These are phyloP conservation scores for Columba guinea DNA, from an alignment of 2,797 vertebrate genomes.

Conservation along the genomic window DNA sequence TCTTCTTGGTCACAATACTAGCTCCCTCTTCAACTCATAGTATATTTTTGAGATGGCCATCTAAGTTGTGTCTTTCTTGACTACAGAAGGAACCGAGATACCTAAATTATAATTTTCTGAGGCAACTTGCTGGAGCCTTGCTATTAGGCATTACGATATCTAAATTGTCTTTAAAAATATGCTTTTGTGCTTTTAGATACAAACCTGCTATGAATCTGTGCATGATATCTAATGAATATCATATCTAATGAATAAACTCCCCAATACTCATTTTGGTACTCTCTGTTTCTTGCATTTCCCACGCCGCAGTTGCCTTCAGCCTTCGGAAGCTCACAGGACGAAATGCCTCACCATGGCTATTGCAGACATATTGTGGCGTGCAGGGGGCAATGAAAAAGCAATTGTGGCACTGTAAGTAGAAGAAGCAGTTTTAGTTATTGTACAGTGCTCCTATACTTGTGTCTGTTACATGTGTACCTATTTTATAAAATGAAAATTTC, in stretches of 20 bases:
- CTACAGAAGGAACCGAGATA: background rate
- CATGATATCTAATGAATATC: background rate
- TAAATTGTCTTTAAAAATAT: background rate
- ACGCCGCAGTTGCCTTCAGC: constrained; percentile 75
- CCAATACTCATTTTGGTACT: background rate
- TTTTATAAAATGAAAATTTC: background rate
- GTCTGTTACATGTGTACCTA: rapidly evolving
- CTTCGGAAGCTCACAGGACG: constrained; percentile 80
- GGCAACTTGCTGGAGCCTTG: rapidly evolving
- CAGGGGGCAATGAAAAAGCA: constrained; percentile 81
- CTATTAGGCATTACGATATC: too few relatives aligned
- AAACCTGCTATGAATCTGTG: background rate
- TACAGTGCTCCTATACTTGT: background rate
- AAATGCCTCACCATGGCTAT: constrained; percentile 81
- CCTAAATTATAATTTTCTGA: background rate
- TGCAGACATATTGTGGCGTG: constrained; percentile 90
- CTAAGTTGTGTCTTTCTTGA: background rate
- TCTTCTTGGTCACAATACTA: too few relatives aligned
- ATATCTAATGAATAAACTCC: background rate
- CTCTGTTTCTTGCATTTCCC: background rate
- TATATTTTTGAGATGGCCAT: background rate
- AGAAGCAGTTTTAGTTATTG: background rate
- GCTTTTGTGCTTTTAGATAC: background rate
- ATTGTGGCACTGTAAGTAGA: constrained; percentile 85
- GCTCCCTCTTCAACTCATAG: background rate